A percentile compares a stretch with the other conserved stretches of the same genome.
phyloP scores from a whole-genome alignment of 1,140 invertebrate species.

The Pseudomyrmex gracilis region DNA sequence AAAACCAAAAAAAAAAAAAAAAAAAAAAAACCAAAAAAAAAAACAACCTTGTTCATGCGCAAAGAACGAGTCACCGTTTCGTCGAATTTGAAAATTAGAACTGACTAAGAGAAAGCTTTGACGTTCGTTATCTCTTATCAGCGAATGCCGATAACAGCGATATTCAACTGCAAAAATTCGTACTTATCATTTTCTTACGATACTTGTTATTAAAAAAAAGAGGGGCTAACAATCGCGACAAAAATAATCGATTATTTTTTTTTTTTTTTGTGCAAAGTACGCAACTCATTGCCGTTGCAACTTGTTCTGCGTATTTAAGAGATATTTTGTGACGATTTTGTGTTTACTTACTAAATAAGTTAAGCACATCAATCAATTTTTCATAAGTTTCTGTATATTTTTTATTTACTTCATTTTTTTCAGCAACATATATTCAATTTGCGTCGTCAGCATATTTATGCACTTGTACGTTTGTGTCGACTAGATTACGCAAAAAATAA shows the following conservation, averaged over 20 bases:
- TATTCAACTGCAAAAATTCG: constrained; percentile 51
- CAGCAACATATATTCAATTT: no score
- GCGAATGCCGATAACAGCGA: constrained; percentile 68
- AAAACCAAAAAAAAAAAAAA: neutral
- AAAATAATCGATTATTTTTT: neutral
- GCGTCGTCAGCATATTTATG: no score
- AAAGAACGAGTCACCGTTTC: neutral
- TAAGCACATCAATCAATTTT: neutral
- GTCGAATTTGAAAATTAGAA: constrained; percentile 41
- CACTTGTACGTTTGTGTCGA: no score
- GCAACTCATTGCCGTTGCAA: neutral
- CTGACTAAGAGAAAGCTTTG: constrained; percentile 24
- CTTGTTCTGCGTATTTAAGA: neutral
- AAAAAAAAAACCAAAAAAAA: no score
- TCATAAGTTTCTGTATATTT: neutral
- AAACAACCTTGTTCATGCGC: neutral
- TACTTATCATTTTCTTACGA: constrained; percentile 14
- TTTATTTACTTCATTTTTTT: neutral
- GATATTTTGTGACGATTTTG: no score
- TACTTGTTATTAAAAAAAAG: neutral
- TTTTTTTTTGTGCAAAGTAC: neutral
- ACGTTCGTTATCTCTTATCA: constrained; percentile 76
- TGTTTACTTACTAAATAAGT: no score
- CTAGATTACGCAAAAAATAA: no score
- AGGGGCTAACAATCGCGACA: no score